Evolutionary conservation across 2,113 vertebrate species (phyloP).

Genomic region (Thinocorus orbignyianus): DNA sequence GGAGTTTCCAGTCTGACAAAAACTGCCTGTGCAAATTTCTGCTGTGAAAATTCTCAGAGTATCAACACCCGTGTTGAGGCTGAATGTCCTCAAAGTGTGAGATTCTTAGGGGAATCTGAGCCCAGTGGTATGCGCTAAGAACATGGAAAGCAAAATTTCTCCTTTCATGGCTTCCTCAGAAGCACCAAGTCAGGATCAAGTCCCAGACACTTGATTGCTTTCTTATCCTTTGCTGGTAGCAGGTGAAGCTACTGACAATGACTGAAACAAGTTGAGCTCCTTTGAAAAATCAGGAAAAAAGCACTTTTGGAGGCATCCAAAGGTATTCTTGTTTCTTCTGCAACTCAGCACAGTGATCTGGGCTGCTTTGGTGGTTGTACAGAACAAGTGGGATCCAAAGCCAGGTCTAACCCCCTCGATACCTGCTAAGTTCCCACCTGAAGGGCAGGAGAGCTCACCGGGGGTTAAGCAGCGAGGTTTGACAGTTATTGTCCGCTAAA

Average conservation of each 20-base stretch:
- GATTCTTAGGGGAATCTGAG: not conserved
- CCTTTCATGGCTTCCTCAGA: not conserved
- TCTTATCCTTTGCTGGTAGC: not conserved
- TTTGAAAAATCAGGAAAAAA: not conserved
- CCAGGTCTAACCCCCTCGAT: not conserved
- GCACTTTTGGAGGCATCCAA: not conserved
- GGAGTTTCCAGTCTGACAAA: not conserved
- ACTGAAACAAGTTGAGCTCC: not conserved
- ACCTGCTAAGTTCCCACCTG: not conserved
- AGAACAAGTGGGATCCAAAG: not conserved
- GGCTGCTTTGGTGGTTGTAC: not conserved
- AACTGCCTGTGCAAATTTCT: not conserved
- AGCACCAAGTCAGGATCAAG: not conserved
- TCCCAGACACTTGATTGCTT: not conserved
- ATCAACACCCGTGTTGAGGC: not conserved
- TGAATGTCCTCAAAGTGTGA: not conserved
- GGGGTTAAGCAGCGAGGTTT: not conserved
- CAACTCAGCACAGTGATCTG: not conserved
- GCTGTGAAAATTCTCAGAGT: not conserved
- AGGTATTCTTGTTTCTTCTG: not conserved
- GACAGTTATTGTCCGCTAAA: slow-evolving; percentile 32
- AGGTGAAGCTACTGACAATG: not conserved
- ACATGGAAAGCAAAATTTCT: not conserved
- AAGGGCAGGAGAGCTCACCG: not conserved
- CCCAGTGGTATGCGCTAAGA: not conserved